Percentiles rank a stretch among this genome's conserved stretches.
phyloP scores from a whole-genome alignment of 37 sponge, comb jelly and placozoan species.

The Corticium candelabrum region DNA sequence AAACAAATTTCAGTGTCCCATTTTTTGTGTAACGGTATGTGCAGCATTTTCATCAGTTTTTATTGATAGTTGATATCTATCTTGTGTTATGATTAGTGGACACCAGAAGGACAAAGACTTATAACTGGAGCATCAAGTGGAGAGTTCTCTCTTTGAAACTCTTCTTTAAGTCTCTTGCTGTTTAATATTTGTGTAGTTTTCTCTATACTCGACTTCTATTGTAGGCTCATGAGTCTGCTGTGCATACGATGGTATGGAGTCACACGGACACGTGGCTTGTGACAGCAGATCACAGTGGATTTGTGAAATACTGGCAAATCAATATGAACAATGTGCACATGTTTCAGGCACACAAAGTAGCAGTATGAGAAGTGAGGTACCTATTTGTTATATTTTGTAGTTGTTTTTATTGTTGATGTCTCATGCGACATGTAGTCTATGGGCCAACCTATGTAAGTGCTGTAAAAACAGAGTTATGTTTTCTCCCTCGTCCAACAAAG shows the following conservation, averaged over 20 bases:
- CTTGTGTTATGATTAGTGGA: conserved; percentile 78
- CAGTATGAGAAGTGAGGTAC: conserved; percentile 74
- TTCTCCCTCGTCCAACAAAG: too few species aligned
- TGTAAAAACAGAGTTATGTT: too few species aligned
- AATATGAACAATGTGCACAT: conserved; percentile 94
- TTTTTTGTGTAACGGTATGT: conserved; percentile 40
- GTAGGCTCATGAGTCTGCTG: conserved; percentile 84
- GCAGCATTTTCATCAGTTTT: background rate
- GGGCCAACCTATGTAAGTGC: too few species aligned
- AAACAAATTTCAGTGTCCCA: conserved; percentile 87
- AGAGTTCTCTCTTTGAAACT: conserved; percentile 92
- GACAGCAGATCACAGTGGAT: conserved; percentile 59
- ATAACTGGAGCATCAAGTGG: conserved; percentile 90
- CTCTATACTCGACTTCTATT: background rate
- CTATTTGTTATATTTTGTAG: too few species aligned
- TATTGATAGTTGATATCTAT: background rate
- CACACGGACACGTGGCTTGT: conserved; percentile 85
- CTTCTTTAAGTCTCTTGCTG: conserved; percentile 83
- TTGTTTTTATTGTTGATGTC: background rate
- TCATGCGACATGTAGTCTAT: background rate
- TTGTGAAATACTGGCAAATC: conserved; percentile 99
- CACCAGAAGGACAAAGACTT: conserved; percentile 89
- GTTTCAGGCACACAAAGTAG: conserved; percentile 91
- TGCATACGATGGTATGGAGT: conserved; percentile 85
- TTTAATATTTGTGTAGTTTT: background rate